Conservation (phyloP, 1,140 invertebrate species). For the Bombus difficillimus region DNA sequence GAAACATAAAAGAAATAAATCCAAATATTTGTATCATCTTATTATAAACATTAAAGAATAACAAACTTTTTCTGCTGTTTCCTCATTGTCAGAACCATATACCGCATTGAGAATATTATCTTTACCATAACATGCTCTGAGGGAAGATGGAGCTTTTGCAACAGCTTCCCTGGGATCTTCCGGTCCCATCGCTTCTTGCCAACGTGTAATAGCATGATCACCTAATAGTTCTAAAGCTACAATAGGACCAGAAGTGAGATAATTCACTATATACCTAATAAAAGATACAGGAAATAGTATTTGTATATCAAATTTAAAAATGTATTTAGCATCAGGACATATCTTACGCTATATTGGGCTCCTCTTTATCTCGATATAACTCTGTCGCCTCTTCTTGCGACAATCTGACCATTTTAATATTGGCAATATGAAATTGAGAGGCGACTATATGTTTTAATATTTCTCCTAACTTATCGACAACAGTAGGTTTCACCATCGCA, state of each 20-base stretch:
- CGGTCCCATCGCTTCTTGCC: constrained; percentile 86
- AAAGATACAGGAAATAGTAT: constrained; percentile 43
- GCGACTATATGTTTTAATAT: constrained; percentile 87
- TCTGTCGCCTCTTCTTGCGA: constrained; percentile 84
- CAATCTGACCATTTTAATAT: constrained; percentile 88
- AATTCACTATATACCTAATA: constrained; percentile 83
- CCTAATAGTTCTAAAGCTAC: constrained; percentile 90
- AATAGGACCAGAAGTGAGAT: constrained; percentile 88
- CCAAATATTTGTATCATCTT: not conserved
- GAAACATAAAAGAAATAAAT: not conserved
- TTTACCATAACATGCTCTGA: constrained; percentile 89
- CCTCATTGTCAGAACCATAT: constrained; percentile 86
- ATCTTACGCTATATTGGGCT: constrained; percentile 85
- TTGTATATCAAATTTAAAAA: constrained; percentile 2
- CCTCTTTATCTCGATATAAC: constrained; percentile 85
- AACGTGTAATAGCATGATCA: constrained; percentile 86
- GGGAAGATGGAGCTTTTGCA: constrained; percentile 83
- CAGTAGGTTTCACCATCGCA: constrained; percentile 89
- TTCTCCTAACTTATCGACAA: constrained; percentile 88
- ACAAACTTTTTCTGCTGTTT: constrained; percentile 81
- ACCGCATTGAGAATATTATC: constrained; percentile 88
- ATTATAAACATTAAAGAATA: constrained; percentile 11
- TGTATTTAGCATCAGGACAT: not conserved
- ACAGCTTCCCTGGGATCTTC: constrained; percentile 86
- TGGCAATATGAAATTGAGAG: constrained; percentile 87